These are phyloP conservation scores for Struthio camelus DNA, from an alignment of 2,113 vertebrate genomes.

Conservation along the genomic window DNA sequence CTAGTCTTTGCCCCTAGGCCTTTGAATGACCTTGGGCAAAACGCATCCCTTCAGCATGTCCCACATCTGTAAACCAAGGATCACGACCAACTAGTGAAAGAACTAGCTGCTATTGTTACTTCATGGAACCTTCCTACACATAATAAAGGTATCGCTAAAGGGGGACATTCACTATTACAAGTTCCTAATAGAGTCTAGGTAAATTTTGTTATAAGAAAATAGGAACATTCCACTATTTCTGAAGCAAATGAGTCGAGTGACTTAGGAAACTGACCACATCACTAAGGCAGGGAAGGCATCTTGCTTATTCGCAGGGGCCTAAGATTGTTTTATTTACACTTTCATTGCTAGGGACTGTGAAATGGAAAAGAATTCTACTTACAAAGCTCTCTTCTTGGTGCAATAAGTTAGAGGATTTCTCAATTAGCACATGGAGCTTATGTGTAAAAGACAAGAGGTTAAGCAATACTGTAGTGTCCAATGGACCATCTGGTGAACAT, in stretches of 20 bases:
- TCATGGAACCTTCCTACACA: neutral
- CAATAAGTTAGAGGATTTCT: conserved; percentile 27
- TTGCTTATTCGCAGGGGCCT: neutral
- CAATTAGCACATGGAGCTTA: conserved; percentile 22
- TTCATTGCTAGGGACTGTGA: conserved; percentile 23
- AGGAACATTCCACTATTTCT: neutral
- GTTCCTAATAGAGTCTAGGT: neutral
- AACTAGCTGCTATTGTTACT: neutral
- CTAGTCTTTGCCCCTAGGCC: neutral
- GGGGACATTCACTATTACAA: neutral
- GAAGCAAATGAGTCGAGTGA: neutral
- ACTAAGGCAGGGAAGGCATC: neutral
- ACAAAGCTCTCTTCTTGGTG: conserved; percentile 20
- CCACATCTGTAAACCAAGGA: neutral
- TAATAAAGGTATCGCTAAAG: neutral
- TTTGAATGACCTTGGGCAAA: neutral
- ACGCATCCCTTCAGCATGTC: neutral
- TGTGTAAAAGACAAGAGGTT: conserved; percentile 54
- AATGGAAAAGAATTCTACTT: conserved; percentile 37
- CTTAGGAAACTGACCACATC: neutral
- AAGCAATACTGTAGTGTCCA: conserved; percentile 38
- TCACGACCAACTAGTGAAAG: neutral
- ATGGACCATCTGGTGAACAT: conserved; percentile 68
- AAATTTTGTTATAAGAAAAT: neutral
- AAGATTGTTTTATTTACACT: conserved; percentile 29